These are phyloP conservation scores for Bombus cullumanus DNA, from an alignment of 1,140 invertebrate species.

Conservation along the genomic window DNA sequence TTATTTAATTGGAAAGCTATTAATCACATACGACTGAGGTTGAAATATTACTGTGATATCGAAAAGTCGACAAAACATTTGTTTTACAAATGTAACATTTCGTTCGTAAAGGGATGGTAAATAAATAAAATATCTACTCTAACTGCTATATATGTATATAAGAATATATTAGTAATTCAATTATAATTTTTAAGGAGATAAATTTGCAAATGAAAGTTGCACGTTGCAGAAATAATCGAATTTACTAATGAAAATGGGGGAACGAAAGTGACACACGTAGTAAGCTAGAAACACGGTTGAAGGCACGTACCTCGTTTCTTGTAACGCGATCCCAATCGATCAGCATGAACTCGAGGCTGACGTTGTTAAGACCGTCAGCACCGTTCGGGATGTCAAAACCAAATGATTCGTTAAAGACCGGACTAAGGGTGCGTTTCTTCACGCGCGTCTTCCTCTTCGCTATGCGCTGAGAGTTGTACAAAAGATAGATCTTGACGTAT, in stretches of 20 bases:
- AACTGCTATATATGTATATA: not conserved
- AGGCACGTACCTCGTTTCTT: constrained; percentile 93
- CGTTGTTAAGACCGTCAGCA: constrained; percentile 92
- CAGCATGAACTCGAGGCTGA: constrained; percentile 96
- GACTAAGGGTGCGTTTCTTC: constrained; percentile 98
- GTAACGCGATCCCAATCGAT: constrained; percentile 99
- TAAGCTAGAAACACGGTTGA: not conserved
- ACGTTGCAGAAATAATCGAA: not conserved
- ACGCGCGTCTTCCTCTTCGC: constrained; percentile 99
- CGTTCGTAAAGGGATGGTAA: not conserved
- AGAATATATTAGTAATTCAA: not conserved
- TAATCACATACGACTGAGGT: no score
- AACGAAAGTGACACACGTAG: not conserved
- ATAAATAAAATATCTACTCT: no score
- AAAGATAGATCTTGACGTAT: constrained; percentile 97
- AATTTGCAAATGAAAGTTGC: not conserved
- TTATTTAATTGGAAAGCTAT: no score
- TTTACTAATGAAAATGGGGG: not conserved
- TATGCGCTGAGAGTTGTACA: constrained; percentile 98
- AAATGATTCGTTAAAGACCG: constrained; percentile 99
- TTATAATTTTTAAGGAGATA: not conserved
- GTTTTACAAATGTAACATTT: not conserved
- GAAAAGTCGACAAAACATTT: not conserved
- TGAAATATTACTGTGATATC: no score
- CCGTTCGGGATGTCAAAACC: constrained; percentile 92